A percentile compares a stretch with the other conserved stretches of the same genome.
phyloP scores from a whole-genome alignment of 2,888 invertebrate genomes.

The Osmoderma eremita region DNA sequence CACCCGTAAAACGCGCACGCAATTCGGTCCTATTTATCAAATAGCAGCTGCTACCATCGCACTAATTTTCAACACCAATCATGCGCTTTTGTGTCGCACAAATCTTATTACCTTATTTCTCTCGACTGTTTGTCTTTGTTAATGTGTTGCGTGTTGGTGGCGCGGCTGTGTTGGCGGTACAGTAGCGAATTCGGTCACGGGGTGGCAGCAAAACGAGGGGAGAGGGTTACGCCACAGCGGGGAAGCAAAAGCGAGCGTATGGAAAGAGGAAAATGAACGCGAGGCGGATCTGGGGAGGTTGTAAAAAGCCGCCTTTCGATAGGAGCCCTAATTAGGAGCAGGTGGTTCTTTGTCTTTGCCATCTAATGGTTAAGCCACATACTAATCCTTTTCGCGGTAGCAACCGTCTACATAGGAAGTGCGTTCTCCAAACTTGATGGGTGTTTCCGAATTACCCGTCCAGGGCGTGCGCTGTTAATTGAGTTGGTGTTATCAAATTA shows the following conservation, averaged over 20 bases:
- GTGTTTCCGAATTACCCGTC: constrained; percentile 16
- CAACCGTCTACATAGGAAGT: constrained; percentile 26
- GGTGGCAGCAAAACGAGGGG: not conserved
- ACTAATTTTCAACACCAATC: constrained; percentile 38
- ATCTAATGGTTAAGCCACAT: constrained; percentile 36
- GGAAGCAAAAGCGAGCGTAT: not conserved
- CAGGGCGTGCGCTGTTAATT: constrained; percentile 13
- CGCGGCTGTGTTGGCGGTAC: no score
- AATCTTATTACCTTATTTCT: constrained; percentile 38
- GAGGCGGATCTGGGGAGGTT: constrained; percentile 14
- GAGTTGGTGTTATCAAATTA: constrained; percentile 20
- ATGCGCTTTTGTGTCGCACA: constrained; percentile 36
- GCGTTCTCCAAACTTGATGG: constrained; percentile 25
- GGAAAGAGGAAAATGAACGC: constrained; percentile 18
- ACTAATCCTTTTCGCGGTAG: constrained; percentile 23
- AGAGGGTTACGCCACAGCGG: not conserved
- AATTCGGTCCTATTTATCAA: constrained; percentile 35
- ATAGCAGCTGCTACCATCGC: constrained; percentile 34
- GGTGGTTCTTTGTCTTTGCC: constrained; percentile 36
- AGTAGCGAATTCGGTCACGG: constrained; percentile 21
- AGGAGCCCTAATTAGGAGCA: constrained; percentile 34
- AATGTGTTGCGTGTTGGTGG: constrained; percentile 26
- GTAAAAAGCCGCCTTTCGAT: constrained; percentile 37
- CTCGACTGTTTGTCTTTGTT: constrained; percentile 35
- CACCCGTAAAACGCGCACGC: constrained; percentile 26